phyloP scores from a whole-genome alignment of 2,797 vertebrate species.

The Liasis olivaceus region DNA sequence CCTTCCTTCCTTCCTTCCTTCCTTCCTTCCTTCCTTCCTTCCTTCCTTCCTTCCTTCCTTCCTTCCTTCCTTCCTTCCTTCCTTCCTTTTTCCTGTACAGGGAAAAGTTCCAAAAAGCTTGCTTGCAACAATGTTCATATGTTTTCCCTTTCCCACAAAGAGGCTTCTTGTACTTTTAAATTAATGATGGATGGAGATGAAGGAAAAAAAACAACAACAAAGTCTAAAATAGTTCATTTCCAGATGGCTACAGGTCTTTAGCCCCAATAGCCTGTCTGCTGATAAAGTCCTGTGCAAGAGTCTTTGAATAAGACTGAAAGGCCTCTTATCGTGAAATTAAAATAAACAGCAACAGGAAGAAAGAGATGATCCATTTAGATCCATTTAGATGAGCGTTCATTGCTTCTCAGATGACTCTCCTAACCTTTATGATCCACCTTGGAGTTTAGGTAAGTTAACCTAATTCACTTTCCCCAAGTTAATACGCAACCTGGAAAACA shows the following conservation, averaged over 20 bases:
- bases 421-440: too few relatives aligned
- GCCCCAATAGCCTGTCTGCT: too few relatives aligned
- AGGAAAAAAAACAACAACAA: not conserved
- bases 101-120: conserved; percentile 17
- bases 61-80: not conserved
- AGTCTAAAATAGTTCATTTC: not conserved
- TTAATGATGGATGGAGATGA: not conserved
- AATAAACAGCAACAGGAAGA: not conserved
- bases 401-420: not conserved
- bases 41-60: not conserved
- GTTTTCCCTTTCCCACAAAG: not conserved
- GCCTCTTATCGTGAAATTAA: not conserved
- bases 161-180: not conserved
- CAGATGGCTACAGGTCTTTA: too few relatives aligned
- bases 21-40: not conserved
- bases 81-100: not conserved
- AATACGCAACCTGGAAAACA: too few relatives aligned
- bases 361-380: not conserved
- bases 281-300: too few relatives aligned
- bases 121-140: conserved; percentile 18
- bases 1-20: not conserved
- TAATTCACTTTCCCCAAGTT: too few relatives aligned
- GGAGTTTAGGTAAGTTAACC: too few relatives aligned
- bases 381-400: not conserved
- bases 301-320: too few relatives aligned